Percentiles rank a stretch among this genome's conserved stretches.
Conservation (phyloP, 2,888 invertebrate species). For the Elegia similella region DNA sequence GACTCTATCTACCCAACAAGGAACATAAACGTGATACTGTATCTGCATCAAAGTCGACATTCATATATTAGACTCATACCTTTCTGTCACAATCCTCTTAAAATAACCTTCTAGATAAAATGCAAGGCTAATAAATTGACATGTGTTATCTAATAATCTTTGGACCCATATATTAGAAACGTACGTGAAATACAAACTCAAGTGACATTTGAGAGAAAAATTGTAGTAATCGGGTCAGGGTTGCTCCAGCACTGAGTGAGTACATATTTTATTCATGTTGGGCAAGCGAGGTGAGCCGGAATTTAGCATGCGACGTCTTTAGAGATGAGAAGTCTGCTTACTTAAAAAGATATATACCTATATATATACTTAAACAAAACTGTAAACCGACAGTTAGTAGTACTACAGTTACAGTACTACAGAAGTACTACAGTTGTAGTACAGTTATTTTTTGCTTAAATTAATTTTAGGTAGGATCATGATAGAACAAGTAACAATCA, state of each 20-base stretch:
- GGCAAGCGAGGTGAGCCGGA: conserved; percentile 48
- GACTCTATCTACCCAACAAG: no score
- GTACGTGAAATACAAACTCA: not conserved
- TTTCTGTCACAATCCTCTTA: not conserved
- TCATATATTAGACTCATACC: not conserved
- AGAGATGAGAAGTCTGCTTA: conserved; percentile 20
- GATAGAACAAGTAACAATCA: no score
- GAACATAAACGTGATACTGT: not conserved
- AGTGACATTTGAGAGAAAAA: conserved; percentile 12
- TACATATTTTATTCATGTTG: conserved; percentile 52
- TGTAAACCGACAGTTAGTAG: no score
- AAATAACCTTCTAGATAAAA: conserved; percentile 5
- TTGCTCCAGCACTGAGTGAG: conserved; percentile 45
- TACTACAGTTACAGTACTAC: no score
- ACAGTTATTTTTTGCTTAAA: no score
- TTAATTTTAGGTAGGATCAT: no score
- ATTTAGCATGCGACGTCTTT: conserved; percentile 42
- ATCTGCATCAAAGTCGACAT: not conserved
- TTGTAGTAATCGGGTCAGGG: conserved; percentile 60
- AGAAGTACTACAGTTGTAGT: no score
- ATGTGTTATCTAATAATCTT: not conserved
- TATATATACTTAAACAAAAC: no score
- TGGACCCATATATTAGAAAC: conserved; percentile 13
- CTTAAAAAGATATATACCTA: conserved; percentile 17
- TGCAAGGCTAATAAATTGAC: not conserved